Evolutionary conservation across 2,113 vertebrate species (phyloP).

Genomic region (Varanus komodoensis): DNA sequence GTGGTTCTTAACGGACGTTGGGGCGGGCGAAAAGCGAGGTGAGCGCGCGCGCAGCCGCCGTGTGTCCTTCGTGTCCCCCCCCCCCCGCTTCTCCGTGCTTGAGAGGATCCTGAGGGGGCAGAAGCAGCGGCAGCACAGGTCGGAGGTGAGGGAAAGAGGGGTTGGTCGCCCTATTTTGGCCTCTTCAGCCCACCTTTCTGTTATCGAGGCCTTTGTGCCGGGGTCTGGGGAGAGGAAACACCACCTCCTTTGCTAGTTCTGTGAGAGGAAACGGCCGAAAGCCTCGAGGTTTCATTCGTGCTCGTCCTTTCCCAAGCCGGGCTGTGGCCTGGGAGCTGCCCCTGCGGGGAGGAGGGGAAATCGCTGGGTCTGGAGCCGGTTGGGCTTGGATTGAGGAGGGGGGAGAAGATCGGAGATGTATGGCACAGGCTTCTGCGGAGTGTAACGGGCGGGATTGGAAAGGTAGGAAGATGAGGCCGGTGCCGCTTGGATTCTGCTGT

Average conservation of each 20-base stretch:
- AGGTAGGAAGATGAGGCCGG: not conserved
- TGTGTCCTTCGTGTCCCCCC: not conserved
- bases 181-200: not conserved
- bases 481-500: not conserved
- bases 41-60: constrained; percentile 23
- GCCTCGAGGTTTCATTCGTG: not conserved
- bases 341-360: not conserved
- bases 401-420: not conserved
- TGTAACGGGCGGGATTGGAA: not conserved
- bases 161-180: not conserved
- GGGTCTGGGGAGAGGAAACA: not conserved
- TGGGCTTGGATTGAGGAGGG: not conserved
- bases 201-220: not conserved
- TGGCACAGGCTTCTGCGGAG: not conserved
- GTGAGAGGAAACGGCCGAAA: not conserved
- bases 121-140: constrained; percentile 31
- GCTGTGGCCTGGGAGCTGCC: not conserved
- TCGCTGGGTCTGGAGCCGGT: too few species aligned
- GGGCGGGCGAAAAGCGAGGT: not conserved
- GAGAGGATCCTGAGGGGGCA: not conserved
- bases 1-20: constrained; percentile 33
- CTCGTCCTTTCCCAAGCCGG: not conserved
- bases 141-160: constrained; percentile 29
- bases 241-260: not conserved
- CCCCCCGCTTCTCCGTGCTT: not conserved